phyloP scores from a whole-genome alignment of 2,797 vertebrate species.

The Anas flavirostris region DNA sequence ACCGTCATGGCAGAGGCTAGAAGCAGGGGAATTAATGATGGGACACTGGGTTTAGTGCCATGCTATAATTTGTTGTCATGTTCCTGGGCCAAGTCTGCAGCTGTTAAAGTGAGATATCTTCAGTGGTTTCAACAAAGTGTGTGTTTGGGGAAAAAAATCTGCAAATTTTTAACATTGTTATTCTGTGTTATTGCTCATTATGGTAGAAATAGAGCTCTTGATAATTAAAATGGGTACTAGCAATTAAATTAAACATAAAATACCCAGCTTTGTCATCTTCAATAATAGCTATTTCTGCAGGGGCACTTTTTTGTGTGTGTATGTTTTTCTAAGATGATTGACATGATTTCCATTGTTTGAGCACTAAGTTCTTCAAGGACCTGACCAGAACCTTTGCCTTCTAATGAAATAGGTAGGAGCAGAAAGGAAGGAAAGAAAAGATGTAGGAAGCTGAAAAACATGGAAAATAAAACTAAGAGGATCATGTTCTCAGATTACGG shows the following conservation, averaged over 20 bases:
- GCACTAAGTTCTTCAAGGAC: not conserved
- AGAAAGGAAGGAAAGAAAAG: not conserved
- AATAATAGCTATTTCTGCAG: not conserved
- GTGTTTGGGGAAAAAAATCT: not conserved
- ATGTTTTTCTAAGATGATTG: not conserved
- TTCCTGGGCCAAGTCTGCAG: not conserved
- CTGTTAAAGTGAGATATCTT: not conserved
- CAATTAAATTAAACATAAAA: conserved; percentile 32
- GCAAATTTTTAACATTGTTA: not conserved
- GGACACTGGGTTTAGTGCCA: not conserved
- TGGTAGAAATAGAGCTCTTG: not conserved
- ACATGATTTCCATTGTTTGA: not conserved
- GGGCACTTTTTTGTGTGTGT: not conserved
- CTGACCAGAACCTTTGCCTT: not conserved
- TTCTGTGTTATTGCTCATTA: not conserved
- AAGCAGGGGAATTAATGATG: not conserved
- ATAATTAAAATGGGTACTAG: conserved; percentile 27
- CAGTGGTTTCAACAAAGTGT: not conserved
- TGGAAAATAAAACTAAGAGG: not conserved
- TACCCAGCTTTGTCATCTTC: not conserved
- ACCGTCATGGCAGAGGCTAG: not conserved
- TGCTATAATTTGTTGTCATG: not conserved
- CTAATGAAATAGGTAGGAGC: not conserved
- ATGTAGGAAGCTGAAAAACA: not conserved
- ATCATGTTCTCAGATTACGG: not conserved